Conservation (phyloP, 2,113 vertebrate genomes). For the Pycnonotus jocosus region DNA sequence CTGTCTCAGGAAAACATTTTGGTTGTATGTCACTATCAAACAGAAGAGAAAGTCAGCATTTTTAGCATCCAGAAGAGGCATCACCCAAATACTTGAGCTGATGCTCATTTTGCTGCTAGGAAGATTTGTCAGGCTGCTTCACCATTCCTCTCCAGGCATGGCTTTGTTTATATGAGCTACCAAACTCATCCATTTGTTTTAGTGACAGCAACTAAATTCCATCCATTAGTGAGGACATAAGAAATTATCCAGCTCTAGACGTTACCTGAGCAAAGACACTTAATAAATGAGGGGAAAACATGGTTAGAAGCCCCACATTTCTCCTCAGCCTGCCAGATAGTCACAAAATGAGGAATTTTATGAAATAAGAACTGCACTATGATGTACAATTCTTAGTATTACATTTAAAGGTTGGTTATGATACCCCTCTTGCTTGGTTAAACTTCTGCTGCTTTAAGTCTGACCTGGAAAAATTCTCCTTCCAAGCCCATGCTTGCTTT, state of each 20-base stretch:
- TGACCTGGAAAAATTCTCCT: background rate
- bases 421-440: constrained; percentile 18
- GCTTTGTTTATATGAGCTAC: constrained; percentile 31
- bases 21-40: background rate
- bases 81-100: background rate
- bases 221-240: background rate
- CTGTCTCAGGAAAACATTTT: background rate
- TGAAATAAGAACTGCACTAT: constrained; percentile 11
- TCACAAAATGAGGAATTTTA: constrained; percentile 3
- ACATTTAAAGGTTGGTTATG: constrained; percentile 26
- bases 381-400: constrained; percentile 12
- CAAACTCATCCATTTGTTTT: constrained; percentile 28
- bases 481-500: background rate
- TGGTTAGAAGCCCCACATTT: background rate
- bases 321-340: background rate
- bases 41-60: background rate
- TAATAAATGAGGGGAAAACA: constrained; percentile 40
- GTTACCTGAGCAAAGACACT: constrained; percentile 18
- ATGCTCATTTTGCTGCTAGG: background rate
- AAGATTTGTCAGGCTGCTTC: constrained; percentile 39
- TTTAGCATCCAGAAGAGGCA: background rate
- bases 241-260: background rate
- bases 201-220: background rate
- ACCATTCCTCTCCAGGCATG: background rate
- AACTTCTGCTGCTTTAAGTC: background rate